Evolutionary conservation across 2,888 invertebrate species (phyloP).

Genomic region (Patella pellucida): DNA sequence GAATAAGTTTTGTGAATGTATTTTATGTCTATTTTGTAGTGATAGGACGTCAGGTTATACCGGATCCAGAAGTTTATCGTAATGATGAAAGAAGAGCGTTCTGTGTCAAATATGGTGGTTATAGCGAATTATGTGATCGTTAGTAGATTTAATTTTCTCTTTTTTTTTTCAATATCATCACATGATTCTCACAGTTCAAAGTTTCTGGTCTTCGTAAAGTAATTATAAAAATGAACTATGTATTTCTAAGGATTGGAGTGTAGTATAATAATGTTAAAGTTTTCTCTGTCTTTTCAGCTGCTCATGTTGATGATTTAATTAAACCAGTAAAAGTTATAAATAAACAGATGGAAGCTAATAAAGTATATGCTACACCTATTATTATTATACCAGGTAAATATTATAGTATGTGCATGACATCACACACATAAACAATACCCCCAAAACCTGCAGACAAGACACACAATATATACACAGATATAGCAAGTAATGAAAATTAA

Average conservation of each 20-base stretch:
- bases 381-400: constrained; percentile 70
- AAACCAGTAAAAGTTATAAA: constrained; percentile 66
- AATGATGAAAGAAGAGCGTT: constrained; percentile 71
- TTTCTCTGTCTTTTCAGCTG: constrained; percentile 48
- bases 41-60: constrained; percentile 58
- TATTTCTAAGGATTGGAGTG: too few species aligned
- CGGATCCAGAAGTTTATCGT: constrained; percentile 69
- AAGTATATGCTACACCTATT: constrained; percentile 71
- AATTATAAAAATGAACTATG: too few species aligned
- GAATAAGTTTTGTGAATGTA: background rate
- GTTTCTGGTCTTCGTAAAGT: too few species aligned
- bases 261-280: background rate
- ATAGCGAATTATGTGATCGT: constrained; percentile 72
- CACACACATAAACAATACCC: too few species aligned
- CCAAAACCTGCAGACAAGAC: background rate
- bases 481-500: background rate
- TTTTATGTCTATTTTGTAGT: constrained; percentile 47
- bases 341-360: constrained; percentile 60
- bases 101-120: constrained; percentile 72
- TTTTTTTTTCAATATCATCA: background rate
- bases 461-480: background rate
- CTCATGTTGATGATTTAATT: constrained; percentile 68
- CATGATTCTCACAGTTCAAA: too few species aligned
- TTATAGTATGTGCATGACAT: background rate
- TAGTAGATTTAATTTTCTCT: constrained; percentile 31